phyloP scores from a whole-genome alignment of 2,113 vertebrate genomes.

The Stegastes partitus region DNA sequence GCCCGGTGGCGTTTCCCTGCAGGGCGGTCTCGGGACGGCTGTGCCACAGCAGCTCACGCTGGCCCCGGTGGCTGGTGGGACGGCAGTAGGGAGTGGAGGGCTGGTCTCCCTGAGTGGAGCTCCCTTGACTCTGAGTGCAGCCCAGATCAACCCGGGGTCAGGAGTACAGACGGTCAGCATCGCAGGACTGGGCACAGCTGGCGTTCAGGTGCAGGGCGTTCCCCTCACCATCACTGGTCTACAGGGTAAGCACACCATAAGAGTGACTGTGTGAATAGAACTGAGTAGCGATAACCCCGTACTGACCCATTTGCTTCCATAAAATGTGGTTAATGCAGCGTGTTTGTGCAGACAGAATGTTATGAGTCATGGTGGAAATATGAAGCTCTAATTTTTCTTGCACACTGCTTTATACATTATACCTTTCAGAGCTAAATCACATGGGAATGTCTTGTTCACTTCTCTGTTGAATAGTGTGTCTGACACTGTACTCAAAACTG shows the following conservation, averaged over 20 bases:
- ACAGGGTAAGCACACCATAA: constrained; percentile 87
- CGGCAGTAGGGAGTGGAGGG: constrained; percentile 89
- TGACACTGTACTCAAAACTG: neutral
- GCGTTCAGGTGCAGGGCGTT: constrained; percentile 96
- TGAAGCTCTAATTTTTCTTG: neutral
- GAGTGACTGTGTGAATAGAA: neutral
- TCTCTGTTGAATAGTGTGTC: neutral
- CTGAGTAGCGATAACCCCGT: neutral
- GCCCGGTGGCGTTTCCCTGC: constrained; percentile 85
- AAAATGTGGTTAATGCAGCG: neutral
- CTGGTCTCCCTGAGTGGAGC: constrained; percentile 93
- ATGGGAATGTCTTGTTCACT: neutral
- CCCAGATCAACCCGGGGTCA: constrained; percentile 95
- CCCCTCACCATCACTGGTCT: constrained; percentile 97
- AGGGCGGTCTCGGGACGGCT: constrained; percentile 92
- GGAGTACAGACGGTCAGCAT: constrained; percentile 98
- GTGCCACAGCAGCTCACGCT: constrained; percentile 95
- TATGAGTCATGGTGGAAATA: neutral
- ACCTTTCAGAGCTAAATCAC: constrained; percentile 8
- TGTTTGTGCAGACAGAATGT: neutral
- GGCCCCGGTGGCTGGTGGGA: constrained; percentile 92
- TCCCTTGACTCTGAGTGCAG: constrained; percentile 94
- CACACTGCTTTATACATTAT: neutral
- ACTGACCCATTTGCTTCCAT: neutral
- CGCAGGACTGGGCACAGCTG: constrained; percentile 92